A percentile compares a stretch with the other conserved stretches of the same genome.
Conservation (phyloP, 2,113 vertebrate species). For the Sturnira hondurensis region DNA sequence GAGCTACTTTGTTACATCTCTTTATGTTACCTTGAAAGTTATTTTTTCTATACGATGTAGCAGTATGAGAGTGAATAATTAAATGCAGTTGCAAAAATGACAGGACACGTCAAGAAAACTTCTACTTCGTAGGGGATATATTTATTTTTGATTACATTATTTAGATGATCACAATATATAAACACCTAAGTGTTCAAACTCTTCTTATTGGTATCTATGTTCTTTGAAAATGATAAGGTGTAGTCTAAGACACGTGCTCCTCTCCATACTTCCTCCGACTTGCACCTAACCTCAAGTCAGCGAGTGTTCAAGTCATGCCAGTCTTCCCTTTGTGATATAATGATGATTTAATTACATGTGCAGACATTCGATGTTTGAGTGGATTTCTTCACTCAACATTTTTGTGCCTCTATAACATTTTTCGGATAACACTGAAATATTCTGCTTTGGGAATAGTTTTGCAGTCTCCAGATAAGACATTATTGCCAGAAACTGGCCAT, state of each 20-base stretch:
- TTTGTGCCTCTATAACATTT: not conserved
- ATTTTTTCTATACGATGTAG: not conserved
- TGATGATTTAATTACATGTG: not conserved
- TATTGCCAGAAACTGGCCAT: conserved; percentile 11
- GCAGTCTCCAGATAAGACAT: not conserved
- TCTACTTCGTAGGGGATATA: not conserved
- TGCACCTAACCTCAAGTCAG: not conserved
- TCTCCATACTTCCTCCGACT: not conserved
- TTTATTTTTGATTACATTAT: not conserved
- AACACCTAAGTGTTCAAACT: not conserved
- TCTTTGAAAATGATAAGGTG: not conserved
- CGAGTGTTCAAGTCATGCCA: not conserved
- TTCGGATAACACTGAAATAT: not conserved
- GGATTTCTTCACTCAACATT: not conserved
- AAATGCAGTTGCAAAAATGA: not conserved
- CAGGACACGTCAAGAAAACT: not conserved
- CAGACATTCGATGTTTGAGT: not conserved
- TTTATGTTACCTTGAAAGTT: not conserved
- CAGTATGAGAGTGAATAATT: not conserved
- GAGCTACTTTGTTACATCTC: not conserved
- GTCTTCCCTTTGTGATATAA: not conserved
- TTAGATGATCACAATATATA: not conserved
- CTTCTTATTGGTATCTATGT: not conserved
- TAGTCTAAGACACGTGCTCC: not conserved
- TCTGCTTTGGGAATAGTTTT: not conserved